Evolutionary conservation across 2,888 invertebrate genomes (phyloP).

Genomic region (Melanostoma scalare): DNA sequence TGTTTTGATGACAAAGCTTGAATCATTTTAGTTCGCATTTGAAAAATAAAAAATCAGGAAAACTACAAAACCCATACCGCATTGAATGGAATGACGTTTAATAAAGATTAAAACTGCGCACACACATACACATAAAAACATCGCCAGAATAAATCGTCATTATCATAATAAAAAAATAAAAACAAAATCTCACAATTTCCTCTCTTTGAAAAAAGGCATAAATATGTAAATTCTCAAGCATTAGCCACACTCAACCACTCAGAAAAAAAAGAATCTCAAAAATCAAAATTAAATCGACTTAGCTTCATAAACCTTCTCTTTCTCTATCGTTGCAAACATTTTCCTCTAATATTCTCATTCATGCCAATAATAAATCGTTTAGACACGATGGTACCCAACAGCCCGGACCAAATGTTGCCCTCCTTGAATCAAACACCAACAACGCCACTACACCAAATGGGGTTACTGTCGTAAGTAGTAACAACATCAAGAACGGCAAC

Average conservation of each 20-base stretch:
- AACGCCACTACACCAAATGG: constrained; percentile 77
- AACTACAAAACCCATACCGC: constrained; percentile 7
- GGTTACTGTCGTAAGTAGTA: constrained; percentile 78
- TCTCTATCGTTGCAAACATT: constrained; percentile 68
- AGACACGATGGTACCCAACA: constrained; percentile 73
- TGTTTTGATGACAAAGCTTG: neutral
- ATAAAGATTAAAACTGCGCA: constrained; percentile 27
- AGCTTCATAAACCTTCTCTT: constrained; percentile 47
- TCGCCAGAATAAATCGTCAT: constrained; percentile 48
- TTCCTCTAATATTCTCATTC: constrained; percentile 66
- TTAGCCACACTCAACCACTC: constrained; percentile 36
- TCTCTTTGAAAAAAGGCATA: constrained; percentile 46
- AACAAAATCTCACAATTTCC: constrained; percentile 43
- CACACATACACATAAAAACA: constrained; percentile 35
- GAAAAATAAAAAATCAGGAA: neutral
- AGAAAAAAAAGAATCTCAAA: constrained; percentile 28
- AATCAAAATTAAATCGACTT: constrained; percentile 63
- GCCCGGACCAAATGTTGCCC: constrained; percentile 80
- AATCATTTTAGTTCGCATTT: neutral
- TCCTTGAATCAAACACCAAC: constrained; percentile 76
- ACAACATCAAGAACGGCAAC: constrained; percentile 19
- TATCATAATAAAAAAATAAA: constrained; percentile 28
- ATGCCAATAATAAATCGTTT: constrained; percentile 70
- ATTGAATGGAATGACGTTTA: constrained; percentile 36
- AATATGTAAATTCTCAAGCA: constrained; percentile 65